Conservation (phyloP, 2,113 vertebrate species). For the Sturnus vulgaris region DNA sequence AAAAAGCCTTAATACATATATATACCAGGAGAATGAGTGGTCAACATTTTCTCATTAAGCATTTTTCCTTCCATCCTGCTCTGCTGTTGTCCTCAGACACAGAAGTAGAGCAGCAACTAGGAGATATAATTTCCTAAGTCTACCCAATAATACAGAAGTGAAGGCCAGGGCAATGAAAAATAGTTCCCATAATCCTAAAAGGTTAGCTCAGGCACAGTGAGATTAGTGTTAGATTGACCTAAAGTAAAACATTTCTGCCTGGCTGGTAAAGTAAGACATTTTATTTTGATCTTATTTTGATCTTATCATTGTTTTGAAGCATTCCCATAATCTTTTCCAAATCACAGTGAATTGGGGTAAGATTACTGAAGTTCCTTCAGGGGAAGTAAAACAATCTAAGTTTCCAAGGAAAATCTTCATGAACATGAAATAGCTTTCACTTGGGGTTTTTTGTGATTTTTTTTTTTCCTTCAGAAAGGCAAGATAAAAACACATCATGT, state of each 20-base stretch:
- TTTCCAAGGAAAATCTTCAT: not conserved
- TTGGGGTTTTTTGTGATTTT: not conserved
- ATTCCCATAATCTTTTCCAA: slow-evolving; percentile 16
- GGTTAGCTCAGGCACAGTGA: not conserved
- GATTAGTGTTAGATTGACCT: not conserved
- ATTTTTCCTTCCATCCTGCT: not conserved
- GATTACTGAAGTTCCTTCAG: not conserved
- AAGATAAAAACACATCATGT: not conserved
- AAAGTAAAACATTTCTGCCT: not conserved
- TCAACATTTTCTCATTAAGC: not conserved
- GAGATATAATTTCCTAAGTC: not conserved
- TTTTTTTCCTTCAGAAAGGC: not conserved
- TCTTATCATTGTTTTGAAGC: slow-evolving; percentile 8
- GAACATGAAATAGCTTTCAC: not conserved
- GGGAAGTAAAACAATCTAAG: not conserved
- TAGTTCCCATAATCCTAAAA: not conserved
- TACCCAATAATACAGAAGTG: not conserved
- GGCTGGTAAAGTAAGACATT: slow-evolving; percentile 2
- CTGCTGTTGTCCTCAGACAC: not conserved
- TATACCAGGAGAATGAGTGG: not conserved
- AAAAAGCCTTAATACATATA: not conserved
- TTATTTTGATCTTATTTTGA: slow-evolving; percentile 8
- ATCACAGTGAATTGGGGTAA: not conserved
- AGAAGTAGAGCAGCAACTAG: not conserved
- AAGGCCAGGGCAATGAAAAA: not conserved